Evolutionary conservation across 2,888 invertebrate species (phyloP), one percentile per base, ranked within the genome.

Genomic region (Imbricaverruca yamaguchii): DNA sequence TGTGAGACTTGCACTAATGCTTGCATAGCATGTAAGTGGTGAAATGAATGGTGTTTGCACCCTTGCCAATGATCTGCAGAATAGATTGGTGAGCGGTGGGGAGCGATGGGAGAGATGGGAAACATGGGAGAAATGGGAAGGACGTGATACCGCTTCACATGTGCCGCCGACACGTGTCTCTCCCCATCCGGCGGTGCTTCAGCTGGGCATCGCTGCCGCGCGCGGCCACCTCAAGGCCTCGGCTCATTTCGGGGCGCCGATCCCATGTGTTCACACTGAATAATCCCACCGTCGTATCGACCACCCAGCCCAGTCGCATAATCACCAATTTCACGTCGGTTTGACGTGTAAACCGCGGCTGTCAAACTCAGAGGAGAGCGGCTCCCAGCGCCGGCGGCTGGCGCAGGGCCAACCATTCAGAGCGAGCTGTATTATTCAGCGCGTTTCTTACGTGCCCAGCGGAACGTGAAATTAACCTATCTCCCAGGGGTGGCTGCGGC

Each of bases 391-490:
- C 39, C 69, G 39, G 39, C 25, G 69, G 15, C 69, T 2, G 63
- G 39, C 23, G 69, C 25, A 13, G 25, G 69, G 13, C 39, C 15
- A 13, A 10, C 69, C 39, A 69, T 69, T 69, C 69, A 69, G 69
- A 7, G 15, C 39, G 13, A 4, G 67, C 39, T 69, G 69, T 23
- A 69, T 69, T 69, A 69, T 69, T 69, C 69, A 69, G 39, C 69
- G 39, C 69, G 69, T 69, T 77, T 77, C 77, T 77, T 77, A 77
- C 77, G 77, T 77, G 77, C n/a, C n/a, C 77, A 77, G 77, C 77
- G 77, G 77, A 8, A 77, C 77, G 77, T 77, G 77, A 77, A 77
- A 77, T 77, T 77, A 77, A 77, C 77, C 77, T 77, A 77, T 77
- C 77, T 77, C 77, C 77, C 77, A 77, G 56, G 56, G 77, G 77